Conservation (phyloP, 2,797 vertebrate species). For the Epinephelus malabaricus region DNA sequence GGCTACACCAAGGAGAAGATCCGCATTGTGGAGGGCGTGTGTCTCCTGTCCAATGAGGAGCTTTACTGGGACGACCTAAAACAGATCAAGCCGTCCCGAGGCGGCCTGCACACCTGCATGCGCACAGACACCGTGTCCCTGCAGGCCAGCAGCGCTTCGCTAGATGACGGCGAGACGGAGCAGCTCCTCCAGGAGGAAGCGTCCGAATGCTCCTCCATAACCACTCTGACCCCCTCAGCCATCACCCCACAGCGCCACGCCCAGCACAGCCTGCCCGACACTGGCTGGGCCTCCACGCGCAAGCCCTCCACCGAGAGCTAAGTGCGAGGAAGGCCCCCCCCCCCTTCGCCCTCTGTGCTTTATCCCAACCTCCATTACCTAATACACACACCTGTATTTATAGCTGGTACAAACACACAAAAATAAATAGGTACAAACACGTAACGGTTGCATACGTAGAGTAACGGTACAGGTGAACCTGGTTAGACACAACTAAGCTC, state of each 20-base stretch:
- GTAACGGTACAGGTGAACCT: conserved; percentile 56
- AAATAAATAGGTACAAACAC: conserved; percentile 47
- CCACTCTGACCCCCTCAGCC: conserved; percentile 89
- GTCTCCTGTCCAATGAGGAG: conserved; percentile 94
- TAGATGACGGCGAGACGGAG: conserved; percentile 96
- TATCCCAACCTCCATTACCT: conserved; percentile 48
- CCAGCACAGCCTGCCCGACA: conserved; percentile 92
- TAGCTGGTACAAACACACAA: conserved; percentile 60
- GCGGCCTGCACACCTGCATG: conserved; percentile 96
- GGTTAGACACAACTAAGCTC: conserved; percentile 53
- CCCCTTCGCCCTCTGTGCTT: conserved; percentile 29
- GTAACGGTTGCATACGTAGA: conserved; percentile 52
- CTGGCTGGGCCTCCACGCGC: conserved; percentile 93
- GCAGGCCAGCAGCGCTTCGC: conserved; percentile 96
- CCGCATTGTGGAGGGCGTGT: conserved; percentile 98
- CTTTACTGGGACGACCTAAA: conserved; percentile 98
- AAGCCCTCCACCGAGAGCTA: conserved; percentile 96
- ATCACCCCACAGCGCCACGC: conserved; percentile 90
- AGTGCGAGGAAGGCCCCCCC: conserved; percentile 85
- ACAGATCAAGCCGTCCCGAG: conserved; percentile 94
- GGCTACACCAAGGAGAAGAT: conserved; percentile 98
- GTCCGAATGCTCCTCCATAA: conserved; percentile 96
- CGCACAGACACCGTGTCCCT: conserved; percentile 97
- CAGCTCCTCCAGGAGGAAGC: conserved; percentile 97
- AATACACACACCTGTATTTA: conserved; percentile 65